phyloP scores from a whole-genome alignment of 2,888 invertebrate species.

The Papilio elwesi region DNA sequence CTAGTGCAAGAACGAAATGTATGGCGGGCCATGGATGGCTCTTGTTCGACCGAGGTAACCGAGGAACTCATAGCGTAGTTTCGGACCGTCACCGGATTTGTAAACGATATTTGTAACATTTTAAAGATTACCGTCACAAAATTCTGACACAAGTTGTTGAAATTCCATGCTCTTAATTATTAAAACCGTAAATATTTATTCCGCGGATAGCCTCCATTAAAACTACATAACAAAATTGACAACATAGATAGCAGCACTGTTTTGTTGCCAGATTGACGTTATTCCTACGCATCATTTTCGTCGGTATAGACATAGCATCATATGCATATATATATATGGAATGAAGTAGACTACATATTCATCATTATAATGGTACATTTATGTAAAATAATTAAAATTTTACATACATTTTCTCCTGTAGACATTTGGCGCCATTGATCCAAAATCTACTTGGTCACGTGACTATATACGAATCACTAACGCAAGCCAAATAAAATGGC shows the following conservation, averaged over 20 bases:
- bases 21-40: conserved; percentile 75
- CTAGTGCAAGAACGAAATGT: conserved; percentile 76
- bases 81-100: conserved; percentile 13
- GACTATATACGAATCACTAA: conserved; percentile 84
- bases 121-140: conserved; percentile 57
- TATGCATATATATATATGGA: conserved; percentile 50
- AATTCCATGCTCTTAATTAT: conserved; percentile 66
- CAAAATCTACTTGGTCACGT: conserved; percentile 82
- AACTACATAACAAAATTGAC: conserved; percentile 87
- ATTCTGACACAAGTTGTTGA: conserved; percentile 50
- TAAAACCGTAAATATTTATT: conserved; percentile 86
- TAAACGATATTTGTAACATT: conserved; percentile 37
- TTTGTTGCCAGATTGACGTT: conserved; percentile 84
- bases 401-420: conserved; percentile 82
- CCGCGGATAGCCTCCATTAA: conserved; percentile 86
- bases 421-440: conserved; percentile 85
- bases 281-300: conserved; percentile 77
- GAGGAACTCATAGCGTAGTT: conserved; percentile 38
- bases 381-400: conserved; percentile 56
- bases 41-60: conserved; percentile 49
- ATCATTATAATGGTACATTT: conserved; percentile 51
- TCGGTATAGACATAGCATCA: conserved; percentile 49
- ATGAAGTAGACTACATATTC: conserved; percentile 50
- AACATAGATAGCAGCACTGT: conserved; percentile 91
- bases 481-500: conserved; percentile 84